These are phyloP conservation scores for Geotrypetes seraphini DNA, from an alignment of 2,797 vertebrate genomes.

Conservation along the genomic window DNA sequence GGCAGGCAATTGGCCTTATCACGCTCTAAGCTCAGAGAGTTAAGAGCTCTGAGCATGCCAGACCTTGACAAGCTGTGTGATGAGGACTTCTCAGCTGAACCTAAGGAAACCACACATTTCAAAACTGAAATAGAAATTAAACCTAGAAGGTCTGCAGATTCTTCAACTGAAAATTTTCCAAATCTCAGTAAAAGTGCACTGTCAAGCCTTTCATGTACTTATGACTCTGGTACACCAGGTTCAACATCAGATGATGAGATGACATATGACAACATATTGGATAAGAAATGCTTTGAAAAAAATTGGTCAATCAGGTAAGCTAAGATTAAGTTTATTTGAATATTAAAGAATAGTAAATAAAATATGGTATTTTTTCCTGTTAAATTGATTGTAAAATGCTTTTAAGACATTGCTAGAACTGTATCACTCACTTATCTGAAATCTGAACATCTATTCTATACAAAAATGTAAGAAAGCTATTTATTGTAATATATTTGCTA, in stretches of 20 bases:
- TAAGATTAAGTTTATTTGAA: too few species aligned
- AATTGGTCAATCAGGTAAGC: constrained; percentile 79
- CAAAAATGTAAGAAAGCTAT: too few species aligned
- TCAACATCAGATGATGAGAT: constrained; percentile 19
- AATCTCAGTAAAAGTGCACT: not conserved
- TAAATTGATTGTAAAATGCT: too few species aligned
- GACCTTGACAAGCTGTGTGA: constrained; percentile 78
- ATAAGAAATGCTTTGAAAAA: constrained; percentile 14
- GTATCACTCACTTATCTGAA: too few species aligned
- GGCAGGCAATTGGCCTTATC: constrained; percentile 37
- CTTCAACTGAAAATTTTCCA: not conserved
- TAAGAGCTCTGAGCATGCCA: constrained; percentile 84
- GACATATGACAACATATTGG: constrained; percentile 1
- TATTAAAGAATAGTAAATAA: not conserved
- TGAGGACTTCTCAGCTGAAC: constrained; percentile 46
- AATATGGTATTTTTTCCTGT: too few species aligned
- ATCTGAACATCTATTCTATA: too few species aligned
- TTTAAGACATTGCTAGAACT: too few species aligned
- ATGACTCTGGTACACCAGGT: not conserved
- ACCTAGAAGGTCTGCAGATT: constrained; percentile 10
- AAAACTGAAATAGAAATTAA: constrained; percentile 56
- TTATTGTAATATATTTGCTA: too few species aligned
- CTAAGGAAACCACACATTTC: constrained; percentile 25
- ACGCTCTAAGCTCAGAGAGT: constrained; percentile 68
- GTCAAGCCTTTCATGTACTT: constrained; percentile 6